phyloP scores from a whole-genome alignment of 1,140 invertebrate species.

The Saccostrea glomerata region DNA sequence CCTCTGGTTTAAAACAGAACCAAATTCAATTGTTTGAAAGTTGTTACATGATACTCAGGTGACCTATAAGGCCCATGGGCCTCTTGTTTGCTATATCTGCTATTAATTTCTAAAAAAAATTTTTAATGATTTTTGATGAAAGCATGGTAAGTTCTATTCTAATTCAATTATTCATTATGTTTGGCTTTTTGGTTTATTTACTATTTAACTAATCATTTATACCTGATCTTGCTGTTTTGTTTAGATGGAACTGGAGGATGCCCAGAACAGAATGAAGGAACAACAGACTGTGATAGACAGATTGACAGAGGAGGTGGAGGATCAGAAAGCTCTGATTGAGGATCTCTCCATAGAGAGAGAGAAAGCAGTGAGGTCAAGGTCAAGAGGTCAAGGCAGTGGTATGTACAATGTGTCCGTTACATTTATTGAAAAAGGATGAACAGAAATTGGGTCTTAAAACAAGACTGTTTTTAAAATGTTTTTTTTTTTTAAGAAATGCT shows the following conservation, averaged over 20 bases:
- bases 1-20: too few relatives aligned
- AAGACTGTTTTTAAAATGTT: too few relatives aligned
- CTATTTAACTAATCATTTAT: background rate
- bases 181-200: background rate
- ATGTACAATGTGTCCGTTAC: background rate
- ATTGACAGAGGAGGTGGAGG: background rate
- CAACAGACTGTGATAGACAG: constrained; percentile 19
- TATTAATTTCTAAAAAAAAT: background rate
- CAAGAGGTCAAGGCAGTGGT: constrained; percentile 14
- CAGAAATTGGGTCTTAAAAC: too few relatives aligned
- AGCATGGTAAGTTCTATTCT: too few relatives aligned
- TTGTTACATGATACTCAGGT: too few relatives aligned
- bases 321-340: constrained; percentile 8
- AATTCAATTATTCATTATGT: background rate
- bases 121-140: background rate
- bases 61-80: too few relatives aligned
- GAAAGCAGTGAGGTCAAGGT: background rate
- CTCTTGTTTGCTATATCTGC: too few relatives aligned
- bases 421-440: too few relatives aligned
- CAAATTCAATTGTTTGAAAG: too few relatives aligned
- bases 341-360: background rate
- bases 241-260: constrained; percentile 1
- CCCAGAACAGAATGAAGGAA: background rate
- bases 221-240: background rate
- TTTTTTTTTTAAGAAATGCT: too few relatives aligned